Evolutionary conservation across 2,888 invertebrate species (phyloP).

Genomic region (Osmoderma eremita): DNA sequence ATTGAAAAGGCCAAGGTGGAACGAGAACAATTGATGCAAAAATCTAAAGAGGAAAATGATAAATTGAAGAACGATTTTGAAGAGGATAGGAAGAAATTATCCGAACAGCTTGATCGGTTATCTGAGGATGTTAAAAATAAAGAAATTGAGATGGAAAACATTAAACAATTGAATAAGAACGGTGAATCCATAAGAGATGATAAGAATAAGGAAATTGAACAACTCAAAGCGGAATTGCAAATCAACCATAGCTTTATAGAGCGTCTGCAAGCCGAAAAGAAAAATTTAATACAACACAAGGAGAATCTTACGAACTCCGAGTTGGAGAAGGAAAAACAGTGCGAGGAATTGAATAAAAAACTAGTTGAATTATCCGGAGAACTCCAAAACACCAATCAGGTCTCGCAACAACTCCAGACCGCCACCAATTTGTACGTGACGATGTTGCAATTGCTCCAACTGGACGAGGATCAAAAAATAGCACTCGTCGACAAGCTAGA

Average conservation of each 20-base stretch:
- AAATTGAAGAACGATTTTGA: background rate
- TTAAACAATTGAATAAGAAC: conserved; percentile 49
- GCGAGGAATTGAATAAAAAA: conserved; percentile 43
- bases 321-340: conserved; percentile 41
- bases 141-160: conserved; percentile 48
- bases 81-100: conserved; percentile 40
- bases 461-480: conserved; percentile 58
- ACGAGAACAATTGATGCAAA: conserved; percentile 9
- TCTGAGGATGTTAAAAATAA: conserved; percentile 44
- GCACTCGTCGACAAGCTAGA: conserved; percentile 58
- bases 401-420: conserved; percentile 45
- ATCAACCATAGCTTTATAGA: conserved; percentile 54
- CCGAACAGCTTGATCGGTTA: conserved; percentile 29
- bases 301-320: conserved; percentile 37
- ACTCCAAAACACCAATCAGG: conserved; percentile 32
- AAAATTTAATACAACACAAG: conserved; percentile 50
- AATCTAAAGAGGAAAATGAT: conserved; percentile 3
- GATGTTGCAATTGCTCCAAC: conserved; percentile 47
- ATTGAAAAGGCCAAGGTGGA: conserved; percentile 6
- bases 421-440: conserved; percentile 48
- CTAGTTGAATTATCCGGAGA: conserved; percentile 46
- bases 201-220: conserved; percentile 53
- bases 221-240: conserved; percentile 51
- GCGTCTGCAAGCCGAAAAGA: conserved; percentile 59
- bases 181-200: conserved; percentile 50